Evolutionary conservation across 2,113 vertebrate species (phyloP), one percentile per base, ranked within the genome.

Genomic region (Rafetus swinhoei): DNA sequence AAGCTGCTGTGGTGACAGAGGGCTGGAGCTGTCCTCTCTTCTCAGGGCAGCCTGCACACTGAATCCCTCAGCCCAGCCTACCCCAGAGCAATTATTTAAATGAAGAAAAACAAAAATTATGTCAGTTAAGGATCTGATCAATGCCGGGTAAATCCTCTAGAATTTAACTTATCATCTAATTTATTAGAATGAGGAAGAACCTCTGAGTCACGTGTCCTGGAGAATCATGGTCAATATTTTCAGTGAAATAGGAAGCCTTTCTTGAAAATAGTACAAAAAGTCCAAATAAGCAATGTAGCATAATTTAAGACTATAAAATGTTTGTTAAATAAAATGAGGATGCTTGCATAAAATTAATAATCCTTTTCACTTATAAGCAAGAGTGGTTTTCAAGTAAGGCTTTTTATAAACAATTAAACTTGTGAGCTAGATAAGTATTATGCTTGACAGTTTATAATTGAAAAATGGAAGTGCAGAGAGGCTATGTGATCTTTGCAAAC

Each of bases 401-500:
- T 9, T 9, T 9, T 8, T 45, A 25, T 4, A 50, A 82, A n/a
- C 16, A 56, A 14, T 7, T 25, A 74, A 82, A 54, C 6, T 10
- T 52, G 0, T 0, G 45, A 21, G 10, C 6, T 9, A 8, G 7
- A 39, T n/a, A 74, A 83, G 15, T 12, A 24, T 39, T 52, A 32
- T 2, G 8, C 7, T 10, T 19, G 85, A n/a, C 9, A 45, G 45
- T 77, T 81, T 0, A 74, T 69, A 62, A 24, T 69, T 57, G 19
- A 16, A 2, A 39, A 27, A 35, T 2, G 1, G 7, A 81, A 56
- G 55, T 2, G 10, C 3, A 52, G 35, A 79, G 32, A 57, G 9
- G 12, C 16, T 3, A 9, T 32, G 0, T 15, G 45, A 77, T 10
- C 39, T 79, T 27, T 27, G 53, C 0, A 45, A 3, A 55, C 32